Conservation (phyloP, 37 sponge, comb jelly and placozoan genomes). For the Lycopodina hypogea region DNA sequence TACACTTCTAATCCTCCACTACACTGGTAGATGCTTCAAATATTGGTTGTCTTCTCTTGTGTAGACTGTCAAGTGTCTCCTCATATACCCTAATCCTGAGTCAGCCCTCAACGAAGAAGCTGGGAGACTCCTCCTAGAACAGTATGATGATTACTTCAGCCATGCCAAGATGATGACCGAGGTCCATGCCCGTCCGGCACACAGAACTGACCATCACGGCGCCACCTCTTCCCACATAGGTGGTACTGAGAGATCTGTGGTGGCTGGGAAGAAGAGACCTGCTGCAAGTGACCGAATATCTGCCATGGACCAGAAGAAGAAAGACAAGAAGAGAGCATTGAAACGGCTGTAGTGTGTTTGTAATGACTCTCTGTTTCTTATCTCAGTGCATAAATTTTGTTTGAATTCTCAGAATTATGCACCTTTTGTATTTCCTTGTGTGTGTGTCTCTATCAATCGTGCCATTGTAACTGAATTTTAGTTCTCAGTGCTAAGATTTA, state of each 20-base stretch:
- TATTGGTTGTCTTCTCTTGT: too few species aligned
- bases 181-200: slow-evolving; percentile 73
- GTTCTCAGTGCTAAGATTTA: too few species aligned
- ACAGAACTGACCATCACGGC: neutral
- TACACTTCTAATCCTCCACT: too few species aligned
- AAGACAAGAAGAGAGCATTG: slow-evolving; percentile 84
- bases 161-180: slow-evolving; percentile 91
- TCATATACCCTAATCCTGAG: slow-evolving; percentile 95
- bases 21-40: too few species aligned
- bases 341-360: slow-evolving; percentile 59
- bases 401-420: too few species aligned
- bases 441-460: too few species aligned
- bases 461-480: too few species aligned
- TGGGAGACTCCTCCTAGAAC: slow-evolving; percentile 84
- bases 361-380: too few species aligned
- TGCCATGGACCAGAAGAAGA: slow-evolving; percentile 67
- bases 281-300: neutral
- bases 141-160: slow-evolving; percentile 84
- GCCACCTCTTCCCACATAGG: neutral
- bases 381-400: too few species aligned
- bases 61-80: slow-evolving; percentile 94
- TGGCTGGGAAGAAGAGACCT: slow-evolving; percentile 66
- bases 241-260: neutral
- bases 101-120: slow-evolving; percentile 99
- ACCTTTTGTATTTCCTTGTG: neutral